Base-by-base conservation (phyloP, 1,140 invertebrate genomes). In the Helicoverpa zea region DNA sequence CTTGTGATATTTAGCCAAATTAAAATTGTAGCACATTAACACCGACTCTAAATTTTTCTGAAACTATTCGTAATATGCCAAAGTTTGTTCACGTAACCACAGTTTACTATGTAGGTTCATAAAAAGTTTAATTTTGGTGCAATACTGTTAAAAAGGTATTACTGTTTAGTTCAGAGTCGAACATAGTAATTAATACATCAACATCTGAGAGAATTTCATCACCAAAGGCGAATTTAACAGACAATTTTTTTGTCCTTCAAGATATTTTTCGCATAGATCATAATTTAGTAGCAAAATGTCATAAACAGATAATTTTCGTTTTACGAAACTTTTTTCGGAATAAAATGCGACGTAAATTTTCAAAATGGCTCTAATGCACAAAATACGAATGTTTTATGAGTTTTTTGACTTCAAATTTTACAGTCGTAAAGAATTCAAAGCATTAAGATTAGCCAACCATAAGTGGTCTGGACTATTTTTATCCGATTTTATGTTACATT, bases 381-480 rank as follows among this genome's bases (percentile, higher is more conserved):
- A 80, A 56, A 78, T 51, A 43, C 49, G 18, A 63, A 30, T 56
- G 11, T 68, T 82, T 87, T 81, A 86, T 83, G 82, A 78, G 87
- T 74, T 82, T 84, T 82, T 85, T 82, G 81, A 82, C 83, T 80
- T 43, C 52, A 77, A 83, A 81, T 77, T 52, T 70, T 66, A 58
- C 63, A 58, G 35, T 59, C 66, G 43, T 52, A 63, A 78, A 79
- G 18, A 64, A 74, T 59, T 66, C 4, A 30, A 82, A n/a, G 29
- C n/a, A 64, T 79, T 56, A 79, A 59, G 49, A 74, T 76, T 82
- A 54, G 56, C 56, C 47, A 47, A 58, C 29, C 16, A 74, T 49
- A 52, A 72, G 47, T 56, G 30, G 56, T 63, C 74, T 74, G 74
- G 51, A 79, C 51, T 14, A 18, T 51, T 75, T 51, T 23, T 11